Percentiles rank a stretch among this genome's conserved stretches.
These are phyloP conservation scores for Epirrita christyi DNA, from an alignment of 2,888 invertebrate species.

Conservation along the genomic window DNA sequence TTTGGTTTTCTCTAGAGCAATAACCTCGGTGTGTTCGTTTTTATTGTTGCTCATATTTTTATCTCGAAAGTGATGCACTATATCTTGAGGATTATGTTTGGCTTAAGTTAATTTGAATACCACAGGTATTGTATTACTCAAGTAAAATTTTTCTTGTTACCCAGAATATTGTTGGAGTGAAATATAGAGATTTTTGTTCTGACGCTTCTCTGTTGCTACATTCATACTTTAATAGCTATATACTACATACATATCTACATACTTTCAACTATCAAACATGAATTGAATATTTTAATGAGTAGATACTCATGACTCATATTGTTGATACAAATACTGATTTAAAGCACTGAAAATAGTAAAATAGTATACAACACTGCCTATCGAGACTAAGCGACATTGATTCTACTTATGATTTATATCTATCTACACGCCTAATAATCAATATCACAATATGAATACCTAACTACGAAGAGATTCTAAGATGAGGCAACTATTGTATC, in stretches of 20 bases:
- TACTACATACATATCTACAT: no score
- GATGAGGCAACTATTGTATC: slow-evolving; percentile 46
- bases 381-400: slow-evolving; percentile 53
- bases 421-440: slow-evolving; percentile 63
- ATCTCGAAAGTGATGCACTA: no score
- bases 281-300: not conserved
- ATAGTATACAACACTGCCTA: slow-evolving; percentile 7
- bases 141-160: not conserved
- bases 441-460: slow-evolving; percentile 79
- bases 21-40: no score
- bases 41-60: no score
- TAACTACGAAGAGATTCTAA: slow-evolving; percentile 58
- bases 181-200: slow-evolving; percentile 4
- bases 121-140: no score
- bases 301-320: not conserved
- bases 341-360: slow-evolving; percentile 8
- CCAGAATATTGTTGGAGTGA: not conserved
- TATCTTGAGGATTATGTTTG: no score
- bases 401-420: slow-evolving; percentile 45
- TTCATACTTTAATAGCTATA: slow-evolving; percentile 5
- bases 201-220: slow-evolving; percentile 43
- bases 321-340: not conserved
- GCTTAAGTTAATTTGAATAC: no score
- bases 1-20: no score
- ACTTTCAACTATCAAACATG: not conserved